Base-by-base conservation (phyloP, 2,797 vertebrate genomes). In the Manis crassicaudata region DNA sequence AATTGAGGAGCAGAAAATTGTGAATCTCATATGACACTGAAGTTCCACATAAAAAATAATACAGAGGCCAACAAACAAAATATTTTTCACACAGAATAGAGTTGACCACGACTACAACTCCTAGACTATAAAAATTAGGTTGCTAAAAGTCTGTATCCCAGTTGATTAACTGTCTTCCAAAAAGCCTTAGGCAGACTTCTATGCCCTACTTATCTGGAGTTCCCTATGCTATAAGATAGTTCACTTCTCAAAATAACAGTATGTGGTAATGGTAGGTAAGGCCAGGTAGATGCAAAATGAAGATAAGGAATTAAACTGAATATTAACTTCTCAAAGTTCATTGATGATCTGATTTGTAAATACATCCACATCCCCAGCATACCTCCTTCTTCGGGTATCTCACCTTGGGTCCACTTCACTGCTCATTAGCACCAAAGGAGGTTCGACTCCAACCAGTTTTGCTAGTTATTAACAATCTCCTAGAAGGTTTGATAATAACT, bases 361-460 rank as follows among this genome's bases (percentile, higher is more conserved):
- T 63, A 50, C 56, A 23, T 85, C 81, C 81, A 58, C 63, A 46
- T 65, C 65, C 43, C 14, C 32, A 68, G 65, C 32, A 72, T 0
- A 6, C 32, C n/a, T n/a, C 67, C 43, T 76, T 32, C 96, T 73
- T 67, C 70, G 35, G 27, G 58, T 32, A 65, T 29, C 65, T 91
- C 88, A 88, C 80, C 70, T 81, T 37, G 32, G 87, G 52, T 76
- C 68, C 77, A 84, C 52, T 88, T 81, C n/a, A 76, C 76, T 17
- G 46, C 75, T 94, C 60, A 43, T 80, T 40, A 87, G 32, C 81
- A 88, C 95, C 54, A 67, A 68, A 92, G 86, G 94, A 88, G 72
- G 60, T 20, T 52, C 80, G 80, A 68, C 72, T 80, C 72, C 93
- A 95, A 84, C 73, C 88, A 87, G 50, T 52, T 79, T 62, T 50